Evolutionary conservation across 92 coral and sea anemone genomes (phyloP).

Genomic region (Porites evermanni): DNA sequence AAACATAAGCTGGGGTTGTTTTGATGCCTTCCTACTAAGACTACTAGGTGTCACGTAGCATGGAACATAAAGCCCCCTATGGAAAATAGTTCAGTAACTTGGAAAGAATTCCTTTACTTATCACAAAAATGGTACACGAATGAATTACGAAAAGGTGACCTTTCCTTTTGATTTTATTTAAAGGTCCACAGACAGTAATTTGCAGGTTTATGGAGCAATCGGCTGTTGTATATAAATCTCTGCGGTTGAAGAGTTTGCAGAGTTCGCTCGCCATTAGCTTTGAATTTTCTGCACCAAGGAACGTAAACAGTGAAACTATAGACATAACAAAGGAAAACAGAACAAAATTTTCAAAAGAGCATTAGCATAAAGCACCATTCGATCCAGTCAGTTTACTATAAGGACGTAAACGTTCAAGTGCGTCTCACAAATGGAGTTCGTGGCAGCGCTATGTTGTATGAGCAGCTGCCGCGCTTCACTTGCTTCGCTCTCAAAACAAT

Average conservation of each 20-base stretch:
- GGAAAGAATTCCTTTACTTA: conserved; percentile 24
- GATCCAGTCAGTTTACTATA: conserved; percentile 42
- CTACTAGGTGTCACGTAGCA: not conserved
- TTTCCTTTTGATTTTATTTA: conserved; percentile 1
- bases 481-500: conserved; percentile 47
- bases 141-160: conserved; percentile 4
- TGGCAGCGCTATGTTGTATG: conserved; percentile 40
- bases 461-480: conserved; percentile 61
- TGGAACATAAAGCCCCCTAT: not conserved
- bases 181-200: conserved; percentile 31
- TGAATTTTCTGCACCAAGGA: conserved; percentile 39
- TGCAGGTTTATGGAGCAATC: conserved; percentile 21
- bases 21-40: not conserved
- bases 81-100: not conserved
- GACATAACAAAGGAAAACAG: conserved; percentile 66
- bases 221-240: conserved; percentile 1
- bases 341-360: conserved; percentile 35
- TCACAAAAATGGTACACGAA: not conserved
- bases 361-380: conserved; percentile 48
- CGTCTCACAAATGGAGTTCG: conserved; percentile 33
- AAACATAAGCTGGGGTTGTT: not conserved
- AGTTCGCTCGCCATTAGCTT: conserved; percentile 47
- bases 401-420: conserved; percentile 44
- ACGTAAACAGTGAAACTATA: conserved; percentile 64
- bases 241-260: conserved; percentile 41